Evolutionary conservation across 2,113 vertebrate species (phyloP).

Genomic region (Peromyscus maniculatus): DNA sequence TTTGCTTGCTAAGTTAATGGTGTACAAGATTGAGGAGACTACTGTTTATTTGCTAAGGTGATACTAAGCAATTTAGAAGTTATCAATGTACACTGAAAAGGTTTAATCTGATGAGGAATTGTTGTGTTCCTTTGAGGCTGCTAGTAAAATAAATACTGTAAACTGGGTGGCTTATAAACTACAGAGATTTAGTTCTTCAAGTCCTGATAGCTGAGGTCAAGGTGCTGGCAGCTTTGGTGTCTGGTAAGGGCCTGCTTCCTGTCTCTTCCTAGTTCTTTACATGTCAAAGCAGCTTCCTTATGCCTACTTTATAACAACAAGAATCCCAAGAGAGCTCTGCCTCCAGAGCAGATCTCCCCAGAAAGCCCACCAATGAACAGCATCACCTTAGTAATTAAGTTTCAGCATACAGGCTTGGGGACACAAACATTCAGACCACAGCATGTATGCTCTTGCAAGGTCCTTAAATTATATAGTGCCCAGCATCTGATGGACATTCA

Average conservation of each 20-base stretch:
- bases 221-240: background rate
- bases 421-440: background rate
- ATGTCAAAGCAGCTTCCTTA: background rate
- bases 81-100: conserved; percentile 11
- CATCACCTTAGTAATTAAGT: background rate
- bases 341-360: background rate
- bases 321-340: background rate
- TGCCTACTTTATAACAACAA: background rate
- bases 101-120: background rate
- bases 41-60: conserved; percentile 18
- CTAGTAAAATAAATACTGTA: background rate
- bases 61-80: conserved; percentile 34
- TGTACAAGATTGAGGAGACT: background rate
- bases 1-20: background rate
- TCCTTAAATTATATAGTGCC: conserved; percentile 35
- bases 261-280: background rate
- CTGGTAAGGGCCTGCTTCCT: background rate
- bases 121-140: background rate
- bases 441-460: background rate
- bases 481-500: conserved; percentile 8
- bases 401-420: no score
- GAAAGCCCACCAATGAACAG: background rate
- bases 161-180: background rate
- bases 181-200: background rate
- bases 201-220: background rate